Conservation (phyloP, 2,888 invertebrate genomes). For the Sipha maydis region DNA sequence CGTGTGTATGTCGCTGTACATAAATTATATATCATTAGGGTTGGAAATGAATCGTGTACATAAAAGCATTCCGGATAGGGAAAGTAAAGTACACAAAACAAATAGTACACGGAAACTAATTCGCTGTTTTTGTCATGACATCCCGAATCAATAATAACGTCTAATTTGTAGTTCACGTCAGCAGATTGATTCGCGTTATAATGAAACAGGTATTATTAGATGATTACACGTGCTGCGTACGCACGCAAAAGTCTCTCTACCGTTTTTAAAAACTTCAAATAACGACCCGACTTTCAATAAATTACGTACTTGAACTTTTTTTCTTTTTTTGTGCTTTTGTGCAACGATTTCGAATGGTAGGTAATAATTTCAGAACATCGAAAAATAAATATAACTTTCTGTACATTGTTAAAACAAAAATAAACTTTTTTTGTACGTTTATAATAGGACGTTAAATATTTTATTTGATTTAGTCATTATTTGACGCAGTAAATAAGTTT, state of each 20-base stretch:
- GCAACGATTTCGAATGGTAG: background rate
- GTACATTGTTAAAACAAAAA: background rate
- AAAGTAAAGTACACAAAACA: background rate
- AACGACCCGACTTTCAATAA: background rate
- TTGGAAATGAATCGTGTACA: background rate
- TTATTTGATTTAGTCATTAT: background rate
- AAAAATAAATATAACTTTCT: background rate
- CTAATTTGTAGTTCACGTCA: background rate
- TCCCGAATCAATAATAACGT: background rate
- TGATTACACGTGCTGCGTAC: background rate
- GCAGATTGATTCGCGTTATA: background rate
- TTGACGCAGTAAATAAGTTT: background rate
- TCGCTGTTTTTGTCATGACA: background rate
- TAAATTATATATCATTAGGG: conserved; percentile 5
- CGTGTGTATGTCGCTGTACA: background rate
- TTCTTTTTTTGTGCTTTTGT: background rate
- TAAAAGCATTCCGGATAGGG: background rate
- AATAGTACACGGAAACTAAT: background rate
- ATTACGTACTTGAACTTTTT: background rate
- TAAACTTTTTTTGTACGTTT: background rate
- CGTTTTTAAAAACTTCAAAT: background rate
- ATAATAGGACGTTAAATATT: background rate
- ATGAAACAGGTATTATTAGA: background rate
- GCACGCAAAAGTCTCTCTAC: background rate
- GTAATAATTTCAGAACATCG: background rate